Conservation (phyloP, 2,113 vertebrate genomes). For the Psettodes erumei region DNA sequence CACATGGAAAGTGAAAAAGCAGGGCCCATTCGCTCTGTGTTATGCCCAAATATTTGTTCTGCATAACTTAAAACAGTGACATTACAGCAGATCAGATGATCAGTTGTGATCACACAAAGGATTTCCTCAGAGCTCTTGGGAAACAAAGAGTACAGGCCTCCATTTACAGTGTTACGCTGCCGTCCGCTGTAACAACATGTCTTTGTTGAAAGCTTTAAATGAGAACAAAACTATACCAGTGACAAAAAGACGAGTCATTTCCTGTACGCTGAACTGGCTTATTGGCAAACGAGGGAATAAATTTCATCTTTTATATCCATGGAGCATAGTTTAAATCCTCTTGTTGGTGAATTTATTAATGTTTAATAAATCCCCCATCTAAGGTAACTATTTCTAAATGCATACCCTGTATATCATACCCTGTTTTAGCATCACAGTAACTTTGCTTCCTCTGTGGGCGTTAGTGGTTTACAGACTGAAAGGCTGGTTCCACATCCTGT, state of each 20-base stretch:
- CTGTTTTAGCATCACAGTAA: slow-evolving; percentile 33
- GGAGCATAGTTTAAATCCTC: not conserved
- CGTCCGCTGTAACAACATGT: not conserved
- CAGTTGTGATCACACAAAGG: not conserved
- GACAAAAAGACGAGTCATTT: not conserved
- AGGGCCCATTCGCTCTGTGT: not conserved
- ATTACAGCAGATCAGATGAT: not conserved
- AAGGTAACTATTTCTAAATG: slow-evolving; percentile 42
- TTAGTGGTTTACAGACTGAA: slow-evolving; percentile 41
- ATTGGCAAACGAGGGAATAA: not conserved
- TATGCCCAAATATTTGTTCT: not conserved
- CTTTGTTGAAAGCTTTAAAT: not conserved
- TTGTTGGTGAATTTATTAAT: not conserved
- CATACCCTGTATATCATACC: no score
- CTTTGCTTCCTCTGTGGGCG: slow-evolving; percentile 46
- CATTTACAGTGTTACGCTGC: not conserved
- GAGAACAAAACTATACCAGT: not conserved
- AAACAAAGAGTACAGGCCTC: not conserved
- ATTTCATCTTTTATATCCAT: no score
- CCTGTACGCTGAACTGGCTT: not conserved
- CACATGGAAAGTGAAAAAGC: no score
- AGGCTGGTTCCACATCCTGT: slow-evolving; percentile 53
- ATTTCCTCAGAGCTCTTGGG: not conserved
- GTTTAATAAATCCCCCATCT: not conserved
- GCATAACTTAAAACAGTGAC: not conserved